Conservation (phyloP, 2,888 invertebrate species). For the Lobophora halterata region DNA sequence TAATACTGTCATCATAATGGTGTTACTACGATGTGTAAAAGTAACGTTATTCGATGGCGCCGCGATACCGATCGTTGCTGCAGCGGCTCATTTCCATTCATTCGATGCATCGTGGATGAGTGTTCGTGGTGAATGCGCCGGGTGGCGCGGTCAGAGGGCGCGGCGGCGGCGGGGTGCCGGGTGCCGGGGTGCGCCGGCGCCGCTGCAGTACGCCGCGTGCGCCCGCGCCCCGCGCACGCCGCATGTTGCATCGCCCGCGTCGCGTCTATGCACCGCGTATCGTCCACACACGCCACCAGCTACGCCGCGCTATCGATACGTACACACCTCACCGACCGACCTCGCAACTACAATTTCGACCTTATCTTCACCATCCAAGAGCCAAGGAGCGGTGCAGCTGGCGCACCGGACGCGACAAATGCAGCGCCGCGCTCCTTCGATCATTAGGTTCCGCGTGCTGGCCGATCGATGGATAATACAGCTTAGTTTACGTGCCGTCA, state of each 20-base stretch:
- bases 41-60: constrained; percentile 32
- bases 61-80: constrained; percentile 37
- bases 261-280: constrained; percentile 29
- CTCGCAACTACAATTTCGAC: constrained; percentile 15
- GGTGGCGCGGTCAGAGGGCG: constrained; percentile 61
- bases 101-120: constrained; percentile 44
- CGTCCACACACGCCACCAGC: constrained; percentile 40
- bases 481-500: constrained; percentile 58
- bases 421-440: constrained; percentile 28
- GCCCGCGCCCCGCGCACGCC: constrained; percentile 60
- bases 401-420: constrained; percentile 31
- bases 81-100: constrained; percentile 68
- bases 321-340: constrained; percentile 13
- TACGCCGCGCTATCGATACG: constrained; percentile 34
- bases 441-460: constrained; percentile 40
- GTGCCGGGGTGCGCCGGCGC: constrained; percentile 50
- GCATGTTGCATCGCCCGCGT: constrained; percentile 47
- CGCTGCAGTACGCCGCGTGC: constrained; percentile 49
- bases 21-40: constrained; percentile 29
- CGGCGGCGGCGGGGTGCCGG: constrained; percentile 40
- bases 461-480: constrained; percentile 48
- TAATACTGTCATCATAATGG: constrained; percentile 24
- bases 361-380: constrained; percentile 19
- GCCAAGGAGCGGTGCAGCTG: constrained; percentile 10
- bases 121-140: constrained; percentile 64